Evolutionary conservation across 2,888 invertebrate genomes (phyloP), one percentile per base, ranked within the genome.

Genomic region (Scrobipalpa atriplicella): DNA sequence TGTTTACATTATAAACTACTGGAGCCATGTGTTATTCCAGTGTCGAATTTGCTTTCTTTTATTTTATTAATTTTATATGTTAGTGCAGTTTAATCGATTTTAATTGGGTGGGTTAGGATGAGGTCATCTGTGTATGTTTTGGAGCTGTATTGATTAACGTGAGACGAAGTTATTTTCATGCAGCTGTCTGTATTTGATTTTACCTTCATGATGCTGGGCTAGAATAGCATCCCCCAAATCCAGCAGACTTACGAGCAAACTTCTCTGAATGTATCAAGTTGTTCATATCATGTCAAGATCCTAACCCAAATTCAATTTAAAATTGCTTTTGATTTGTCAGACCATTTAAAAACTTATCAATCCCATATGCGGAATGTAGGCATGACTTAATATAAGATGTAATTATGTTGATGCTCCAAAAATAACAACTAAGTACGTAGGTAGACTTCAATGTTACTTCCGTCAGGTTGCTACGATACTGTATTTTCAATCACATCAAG

Each of bases 21-120:
- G 76, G 79, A 77, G 78, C 76, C 69, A 70, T 74, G 75, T 87
- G 88, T 89, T 89, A 81, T 85, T 85, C 74, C 78, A 84, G 85
- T 83, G 79, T 88, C 80, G 72, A 71, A 83, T 91, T 88, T 83
- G 82, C 80, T 88, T 86, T 82, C 79, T 79, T 38, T 86, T 83
- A 85, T 84, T 85, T 84, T 73, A 70, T 89, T 87, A 90, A 87
- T 85, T 81, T 85, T 83, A 89, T 83, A 86, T 78, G 74, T 73
- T 74, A 75, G 75, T 72, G 67, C 69, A 67, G 78, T 74, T 75
- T 80, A 81, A 86, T 85, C 75, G 79, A 81, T 77, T 81, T 77
- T 76, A 80, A 82, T 82, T 75, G 75, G 78, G 73, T 68, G 67
- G 73, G 73, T 67, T 66, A 41, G 61, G 64, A 69, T 54, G 41